Base-by-base conservation (phyloP, 2,797 vertebrate genomes). In the Enteromius mattozi region DNA sequence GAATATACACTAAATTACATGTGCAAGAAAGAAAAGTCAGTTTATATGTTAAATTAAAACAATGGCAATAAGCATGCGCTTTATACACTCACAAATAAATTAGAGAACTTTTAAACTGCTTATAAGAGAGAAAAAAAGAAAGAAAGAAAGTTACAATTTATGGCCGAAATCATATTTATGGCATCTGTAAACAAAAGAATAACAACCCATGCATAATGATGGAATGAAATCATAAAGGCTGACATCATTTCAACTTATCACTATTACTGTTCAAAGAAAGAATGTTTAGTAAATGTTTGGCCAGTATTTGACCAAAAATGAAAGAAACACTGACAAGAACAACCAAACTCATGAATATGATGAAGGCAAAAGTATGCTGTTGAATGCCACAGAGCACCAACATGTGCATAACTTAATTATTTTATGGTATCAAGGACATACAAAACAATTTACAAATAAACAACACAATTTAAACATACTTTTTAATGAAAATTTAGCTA, bases 141-240 rank as follows among this genome's bases (percentile, higher is more conserved):
- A 82, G 9, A 10, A 83, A 47, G 12, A 47, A 54, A 35, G 30
- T 54, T 65, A 65, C 27, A 33, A 33, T 65, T 65, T 17, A 65
- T 14, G 47, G 10, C 1, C 12, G 51, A 45, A 76, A 35, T 86
- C 24, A 88, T 66, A 51, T 49, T 2, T 21, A 69, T 40, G 59
- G 70, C 21, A 5, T 24, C 0, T 85, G 17, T 80, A 78, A 49
- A 84, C 82, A 68, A 49, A 68, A 80, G 4, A 35, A 77, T 13
- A 51, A 51, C 8, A 87, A 72, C 14, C 14, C 30, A 78, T 51
- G 74, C 14, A 77, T 17, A 1, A 80, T 74, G 81, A 66, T 9
- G 47, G 6, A 83, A 76, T 83, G 3, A 83, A 69, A 83, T 77
- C 61, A 83, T 14, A 68, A 21, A 42, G 17, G 4, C 40, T 72